phyloP scores from a whole-genome alignment of 1,140 invertebrate species.

The Trachymyrmex septentrionalis region DNA sequence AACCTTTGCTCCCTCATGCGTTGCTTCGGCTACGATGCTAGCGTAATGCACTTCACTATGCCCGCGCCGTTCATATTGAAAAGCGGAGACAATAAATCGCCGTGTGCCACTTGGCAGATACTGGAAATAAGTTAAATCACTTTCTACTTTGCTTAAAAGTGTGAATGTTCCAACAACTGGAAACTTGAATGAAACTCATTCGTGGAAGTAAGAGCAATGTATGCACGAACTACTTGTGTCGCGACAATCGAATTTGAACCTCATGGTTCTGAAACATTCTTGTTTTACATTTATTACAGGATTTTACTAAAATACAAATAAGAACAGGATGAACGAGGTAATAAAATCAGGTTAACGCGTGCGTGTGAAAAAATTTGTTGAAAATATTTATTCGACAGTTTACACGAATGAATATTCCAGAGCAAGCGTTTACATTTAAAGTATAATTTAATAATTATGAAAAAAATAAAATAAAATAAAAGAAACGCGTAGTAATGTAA shows the following conservation, averaged over 20 bases:
- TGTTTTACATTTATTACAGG: background rate
- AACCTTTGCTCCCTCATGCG: conserved; percentile 69
- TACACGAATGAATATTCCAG: background rate
- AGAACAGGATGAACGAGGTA: background rate
- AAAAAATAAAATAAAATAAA: too few relatives aligned
- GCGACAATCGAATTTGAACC: background rate
- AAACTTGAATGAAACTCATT: background rate
- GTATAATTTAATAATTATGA: too few relatives aligned
- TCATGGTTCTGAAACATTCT: background rate
- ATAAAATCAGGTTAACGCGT: background rate
- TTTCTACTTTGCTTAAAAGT: conserved; percentile 11
- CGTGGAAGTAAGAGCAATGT: background rate
- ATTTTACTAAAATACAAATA: background rate
- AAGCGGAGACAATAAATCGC: conserved; percentile 57
- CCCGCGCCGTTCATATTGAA: conserved; percentile 20
- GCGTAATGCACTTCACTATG: conserved; percentile 46
- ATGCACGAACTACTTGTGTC: background rate
- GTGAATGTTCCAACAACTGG: background rate
- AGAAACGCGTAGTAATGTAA: too few relatives aligned
- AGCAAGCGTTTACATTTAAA: too few relatives aligned
- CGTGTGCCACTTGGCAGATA: conserved; percentile 43
- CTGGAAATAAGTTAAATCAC: conserved; percentile 57
- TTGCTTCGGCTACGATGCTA: conserved; percentile 48
- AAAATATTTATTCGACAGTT: conserved; percentile 1
- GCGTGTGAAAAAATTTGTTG: background rate